Evolutionary conservation across 2,888 invertebrate species (phyloP).

Genomic region (Meteorus colon): DNA sequence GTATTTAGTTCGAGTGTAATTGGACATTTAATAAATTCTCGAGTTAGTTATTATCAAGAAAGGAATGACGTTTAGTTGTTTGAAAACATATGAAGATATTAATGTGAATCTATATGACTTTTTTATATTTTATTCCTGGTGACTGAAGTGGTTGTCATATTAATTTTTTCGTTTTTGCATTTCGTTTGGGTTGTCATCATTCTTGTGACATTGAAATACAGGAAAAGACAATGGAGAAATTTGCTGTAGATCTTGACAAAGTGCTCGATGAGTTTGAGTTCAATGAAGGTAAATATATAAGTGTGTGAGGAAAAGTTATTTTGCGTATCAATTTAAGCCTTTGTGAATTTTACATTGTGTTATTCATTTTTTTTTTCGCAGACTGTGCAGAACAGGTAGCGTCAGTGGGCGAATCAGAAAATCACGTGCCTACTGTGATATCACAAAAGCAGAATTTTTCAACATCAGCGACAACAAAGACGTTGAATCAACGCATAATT

Average conservation of each 20-base stretch:
- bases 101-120: neutral
- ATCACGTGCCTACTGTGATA: slow-evolving; percentile 22
- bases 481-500: slow-evolving; percentile 14
- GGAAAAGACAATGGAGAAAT: slow-evolving; percentile 75
- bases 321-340: neutral
- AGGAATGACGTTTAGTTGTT: neutral
- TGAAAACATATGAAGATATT: neutral
- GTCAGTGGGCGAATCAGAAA: slow-evolving; percentile 55
- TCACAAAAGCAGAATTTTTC: slow-evolving; percentile 22
- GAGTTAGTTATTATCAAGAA: neutral
- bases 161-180: neutral
- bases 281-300: slow-evolving; percentile 76
- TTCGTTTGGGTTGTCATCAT: neutral
- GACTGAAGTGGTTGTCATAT: neutral
- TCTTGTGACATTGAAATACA: neutral
- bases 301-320: neutral
- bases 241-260: slow-evolving; percentile 86
- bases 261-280: slow-evolving; percentile 89
- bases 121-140: neutral
- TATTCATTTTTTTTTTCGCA: slow-evolving; percentile 52
- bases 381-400: slow-evolving; percentile 70
- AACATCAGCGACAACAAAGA: slow-evolving; percentile 10
- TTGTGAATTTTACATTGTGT: neutral
- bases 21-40: neutral
- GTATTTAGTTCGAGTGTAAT: neutral